Percentiles rank a stretch among this genome's conserved stretches.
Conservation (phyloP, 2,113 vertebrate genomes). For the Ailurus styani region DNA sequence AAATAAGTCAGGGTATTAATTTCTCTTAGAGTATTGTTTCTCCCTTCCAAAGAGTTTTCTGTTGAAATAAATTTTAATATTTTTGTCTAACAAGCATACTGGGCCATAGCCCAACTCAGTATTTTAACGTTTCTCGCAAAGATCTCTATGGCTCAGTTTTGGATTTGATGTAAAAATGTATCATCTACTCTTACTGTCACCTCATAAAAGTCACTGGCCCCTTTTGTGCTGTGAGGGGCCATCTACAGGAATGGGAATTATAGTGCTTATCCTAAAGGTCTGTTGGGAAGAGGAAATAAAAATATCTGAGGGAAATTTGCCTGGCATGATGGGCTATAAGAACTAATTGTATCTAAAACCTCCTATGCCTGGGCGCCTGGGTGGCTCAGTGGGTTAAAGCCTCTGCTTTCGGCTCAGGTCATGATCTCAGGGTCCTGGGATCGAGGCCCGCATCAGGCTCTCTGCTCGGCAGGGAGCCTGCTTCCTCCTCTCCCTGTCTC, state of each 20-base stretch:
- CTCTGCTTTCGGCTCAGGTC: too few relatives aligned
- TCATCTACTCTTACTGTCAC: not conserved
- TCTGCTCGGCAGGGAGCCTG: too few relatives aligned
- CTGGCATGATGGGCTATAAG: not conserved
- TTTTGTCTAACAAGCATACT: not conserved
- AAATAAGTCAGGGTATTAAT: not conserved
- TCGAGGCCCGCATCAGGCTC: too few relatives aligned
- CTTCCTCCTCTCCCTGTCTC: too few relatives aligned
- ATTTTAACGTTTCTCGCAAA: not conserved
- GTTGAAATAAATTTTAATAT: not conserved
- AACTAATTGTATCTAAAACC: not conserved
- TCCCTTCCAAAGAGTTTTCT: not conserved
- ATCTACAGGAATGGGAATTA: not conserved
- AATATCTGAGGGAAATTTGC: not conserved
- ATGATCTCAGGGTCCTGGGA: too few relatives aligned
- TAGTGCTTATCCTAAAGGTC: not conserved
- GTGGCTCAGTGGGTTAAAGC: too few relatives aligned
- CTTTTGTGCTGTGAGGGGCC: not conserved
- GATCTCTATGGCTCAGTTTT: not conserved
- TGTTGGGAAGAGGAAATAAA: not conserved
- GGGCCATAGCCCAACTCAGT: not conserved
- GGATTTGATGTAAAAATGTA: not conserved
- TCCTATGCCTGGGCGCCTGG: accelerated
- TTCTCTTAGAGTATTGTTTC: not conserved
- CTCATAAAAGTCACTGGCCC: not conserved